Conservation (phyloP, 2,113 vertebrate species). For the Manacus vitellinus region DNA sequence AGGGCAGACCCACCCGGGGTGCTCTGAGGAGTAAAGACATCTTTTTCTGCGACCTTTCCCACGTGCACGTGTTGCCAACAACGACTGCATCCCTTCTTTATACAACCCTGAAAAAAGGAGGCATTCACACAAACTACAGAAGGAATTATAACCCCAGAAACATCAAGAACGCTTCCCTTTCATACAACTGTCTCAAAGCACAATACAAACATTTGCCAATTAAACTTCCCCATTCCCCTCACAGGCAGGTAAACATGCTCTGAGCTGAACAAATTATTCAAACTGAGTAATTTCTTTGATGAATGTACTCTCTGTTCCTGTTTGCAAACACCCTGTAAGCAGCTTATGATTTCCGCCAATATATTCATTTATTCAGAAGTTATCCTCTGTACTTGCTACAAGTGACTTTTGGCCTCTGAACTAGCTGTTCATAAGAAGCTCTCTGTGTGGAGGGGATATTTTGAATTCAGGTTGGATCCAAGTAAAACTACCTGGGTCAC, state of each 20-base stretch:
- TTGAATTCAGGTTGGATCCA: not conserved
- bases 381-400: not conserved
- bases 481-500: not conserved
- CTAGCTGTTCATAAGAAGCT: not conserved
- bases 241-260: conserved; percentile 11
- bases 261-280: conserved; percentile 6
- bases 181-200: not conserved
- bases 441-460: not conserved
- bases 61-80: accelerated
- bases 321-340: conserved; percentile 38
- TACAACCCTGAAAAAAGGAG: not conserved
- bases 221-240: not conserved
- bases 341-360: not conserved
- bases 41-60: not conserved
- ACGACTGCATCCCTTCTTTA: not conserved
- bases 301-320: conserved; percentile 28
- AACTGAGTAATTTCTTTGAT: not conserved
- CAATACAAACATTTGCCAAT: not conserved
- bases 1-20: not conserved
- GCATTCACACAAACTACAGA: not conserved
- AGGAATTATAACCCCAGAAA: not conserved
- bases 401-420: conserved; percentile 20
- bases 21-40: accelerated
- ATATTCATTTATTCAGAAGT: conserved; percentile 23
- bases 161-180: accelerated